Base-by-base conservation (phyloP, 30 jellyfish, hydroid and myxozoan genomes). In the Catostylus mosaicus region DNA sequence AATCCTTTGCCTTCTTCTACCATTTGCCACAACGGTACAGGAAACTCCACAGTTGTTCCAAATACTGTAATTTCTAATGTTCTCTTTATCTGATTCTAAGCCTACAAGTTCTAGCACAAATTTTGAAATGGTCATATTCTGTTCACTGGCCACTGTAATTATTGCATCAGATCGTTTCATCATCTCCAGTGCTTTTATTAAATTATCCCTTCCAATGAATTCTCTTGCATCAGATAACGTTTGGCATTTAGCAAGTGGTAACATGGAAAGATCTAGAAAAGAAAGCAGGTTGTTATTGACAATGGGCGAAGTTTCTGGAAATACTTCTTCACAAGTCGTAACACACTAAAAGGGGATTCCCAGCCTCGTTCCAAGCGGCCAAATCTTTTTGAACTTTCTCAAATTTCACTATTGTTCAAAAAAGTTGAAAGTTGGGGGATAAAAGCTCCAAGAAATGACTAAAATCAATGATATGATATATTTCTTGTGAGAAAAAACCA, bases 11-110 rank as follows among this genome's bases (percentile, higher is more conserved):
- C 89, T 40, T 35, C 96, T 38, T 61, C 45, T 78, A 0, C 92
- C 87, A 47, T 60, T 72, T n/a, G 89, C 96, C 20, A 87, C 71
- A 18, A 87, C 79, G 43, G 83, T 78, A 37, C 96, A 87, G 26
- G 78, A 51, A 0, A 78, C 88, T 31, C 88, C 96, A 60, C 96
- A 79, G 84, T 87, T 77, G 56, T 87, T 74, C 96, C 96, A 78
- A 26, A 87, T 91, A 61, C 88, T 61, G 80, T 67, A 30, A 61
- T 77, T 74, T 26, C 70, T 40, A 1, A 68, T 43, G 45, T 70
- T 60, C 33, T 77, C 86, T 45, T 71, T 59, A 60, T 71, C 51
- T 27, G 80, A 68, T 10, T 78, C 80, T 33, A 87, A 38, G 30
- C 91, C 96, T 22, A 64, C 82, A 12, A 87, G 68, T 37, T 87